Conservation (phyloP, 2,113 vertebrate species). For the Panthera tigris region DNA sequence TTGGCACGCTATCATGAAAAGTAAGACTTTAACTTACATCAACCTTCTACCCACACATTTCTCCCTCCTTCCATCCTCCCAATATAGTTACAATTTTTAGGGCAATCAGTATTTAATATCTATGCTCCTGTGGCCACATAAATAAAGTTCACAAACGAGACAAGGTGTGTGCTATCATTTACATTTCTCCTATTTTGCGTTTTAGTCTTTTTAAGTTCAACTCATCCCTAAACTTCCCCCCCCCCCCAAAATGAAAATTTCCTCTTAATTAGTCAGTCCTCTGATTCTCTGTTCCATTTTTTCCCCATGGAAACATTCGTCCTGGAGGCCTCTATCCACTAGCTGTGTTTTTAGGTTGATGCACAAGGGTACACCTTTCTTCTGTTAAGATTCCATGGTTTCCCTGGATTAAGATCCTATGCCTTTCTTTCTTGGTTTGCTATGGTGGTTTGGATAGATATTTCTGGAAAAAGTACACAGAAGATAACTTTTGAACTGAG, state of each 20-base stretch:
- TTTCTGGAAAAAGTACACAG: background rate
- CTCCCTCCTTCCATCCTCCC: background rate
- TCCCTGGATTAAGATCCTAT: background rate
- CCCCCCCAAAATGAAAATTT: background rate
- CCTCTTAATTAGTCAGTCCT: background rate
- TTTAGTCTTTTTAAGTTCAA: conserved; percentile 22
- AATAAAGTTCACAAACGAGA: background rate
- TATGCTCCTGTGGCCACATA: background rate
- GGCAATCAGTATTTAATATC: background rate
- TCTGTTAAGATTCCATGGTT: background rate
- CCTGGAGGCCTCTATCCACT: background rate
- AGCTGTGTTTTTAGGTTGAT: background rate
- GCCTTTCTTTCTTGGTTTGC: background rate
- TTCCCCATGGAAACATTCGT: background rate
- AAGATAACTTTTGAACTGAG: background rate
- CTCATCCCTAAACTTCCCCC: background rate
- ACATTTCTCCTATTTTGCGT: background rate
- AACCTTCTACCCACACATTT: background rate
- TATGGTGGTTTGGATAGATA: background rate
- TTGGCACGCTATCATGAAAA: background rate
- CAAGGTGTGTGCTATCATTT: background rate
- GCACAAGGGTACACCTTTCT: background rate
- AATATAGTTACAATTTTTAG: background rate
- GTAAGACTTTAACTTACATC: background rate
- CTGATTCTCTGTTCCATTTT: background rate